Conservation (phyloP, 1,140 invertebrate genomes). For the Diplogasteroides magnus region DNA sequence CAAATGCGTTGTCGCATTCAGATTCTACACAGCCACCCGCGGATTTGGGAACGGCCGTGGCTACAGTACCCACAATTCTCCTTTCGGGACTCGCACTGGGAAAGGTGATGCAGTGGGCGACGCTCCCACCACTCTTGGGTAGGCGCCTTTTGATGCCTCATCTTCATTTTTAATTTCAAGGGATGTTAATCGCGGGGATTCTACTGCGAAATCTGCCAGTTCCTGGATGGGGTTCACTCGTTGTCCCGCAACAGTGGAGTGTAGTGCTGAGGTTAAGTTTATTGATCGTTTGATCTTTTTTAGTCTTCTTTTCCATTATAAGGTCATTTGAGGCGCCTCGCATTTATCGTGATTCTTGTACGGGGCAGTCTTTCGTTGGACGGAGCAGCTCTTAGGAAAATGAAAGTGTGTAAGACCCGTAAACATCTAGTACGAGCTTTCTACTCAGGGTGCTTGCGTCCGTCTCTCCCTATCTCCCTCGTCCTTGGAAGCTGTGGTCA, state of each 20-base stretch:
- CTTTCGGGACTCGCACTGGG: neutral
- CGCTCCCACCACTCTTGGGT: neutral
- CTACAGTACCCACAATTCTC: neutral
- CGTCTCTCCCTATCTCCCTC: conserved; percentile 81
- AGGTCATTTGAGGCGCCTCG: conserved; percentile 29
- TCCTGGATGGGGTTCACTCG: conserved; percentile 56
- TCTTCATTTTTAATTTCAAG: conserved; percentile 60
- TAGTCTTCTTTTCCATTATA: conserved; percentile 53
- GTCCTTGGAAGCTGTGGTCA: conserved; percentile 70
- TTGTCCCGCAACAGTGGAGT: conserved; percentile 1
- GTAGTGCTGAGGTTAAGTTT: neutral
- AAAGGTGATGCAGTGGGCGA: neutral
- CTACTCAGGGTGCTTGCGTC: conserved; percentile 68
- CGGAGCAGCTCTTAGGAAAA: conserved; percentile 72
- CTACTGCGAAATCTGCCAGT: conserved; percentile 72
- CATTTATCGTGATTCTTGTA: conserved; percentile 71
- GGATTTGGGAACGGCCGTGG: neutral
- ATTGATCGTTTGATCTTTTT: no score
- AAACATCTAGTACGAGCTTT: no score
- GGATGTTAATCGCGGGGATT: conserved; percentile 77
- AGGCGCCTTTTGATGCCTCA: conserved; percentile 61
- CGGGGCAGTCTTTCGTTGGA: conserved; percentile 86
- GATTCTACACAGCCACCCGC: no score
- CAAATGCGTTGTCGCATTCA: no score
- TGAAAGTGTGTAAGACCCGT: no score